Percentiles rank a stretch among this genome's conserved stretches.
Conservation (phyloP, 2,113 vertebrate genomes). For the Calyptommatus sinebrachiatus region DNA sequence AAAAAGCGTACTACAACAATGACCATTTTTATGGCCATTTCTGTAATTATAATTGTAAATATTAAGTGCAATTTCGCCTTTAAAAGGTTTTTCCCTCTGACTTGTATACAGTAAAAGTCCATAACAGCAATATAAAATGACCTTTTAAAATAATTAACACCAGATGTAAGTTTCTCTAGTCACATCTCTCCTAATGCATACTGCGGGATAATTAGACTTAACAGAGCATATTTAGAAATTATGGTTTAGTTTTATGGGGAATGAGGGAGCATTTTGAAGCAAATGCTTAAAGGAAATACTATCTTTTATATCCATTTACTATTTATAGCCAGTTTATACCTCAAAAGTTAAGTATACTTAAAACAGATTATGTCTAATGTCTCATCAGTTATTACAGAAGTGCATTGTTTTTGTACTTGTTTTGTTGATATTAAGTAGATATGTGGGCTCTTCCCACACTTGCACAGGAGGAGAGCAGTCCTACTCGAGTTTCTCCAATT, state of each 20-base stretch:
- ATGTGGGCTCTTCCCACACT: too few relatives aligned
- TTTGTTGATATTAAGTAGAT: conserved; percentile 19
- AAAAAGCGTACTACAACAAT: background rate
- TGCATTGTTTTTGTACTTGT: conserved; percentile 23
- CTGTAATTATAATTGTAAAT: conserved; percentile 21
- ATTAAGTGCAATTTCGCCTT: conserved; percentile 27
- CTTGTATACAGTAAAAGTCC: conserved; percentile 11
- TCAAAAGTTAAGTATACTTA: background rate
- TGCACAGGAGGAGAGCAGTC: too few relatives aligned
- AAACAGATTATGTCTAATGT: background rate
- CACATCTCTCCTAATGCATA: conserved; percentile 35
- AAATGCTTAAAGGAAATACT: conserved; percentile 15
- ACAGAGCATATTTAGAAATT: background rate
- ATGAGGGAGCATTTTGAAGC: conserved; percentile 32
- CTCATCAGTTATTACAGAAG: conserved; percentile 13
- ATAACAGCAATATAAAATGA: conserved; percentile 30
- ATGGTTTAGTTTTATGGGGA: conserved; percentile 10
- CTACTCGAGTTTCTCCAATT: too few relatives aligned
- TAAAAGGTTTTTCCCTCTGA: conserved; percentile 17
- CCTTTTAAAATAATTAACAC: conserved; percentile 36
- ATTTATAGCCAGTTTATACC: background rate
- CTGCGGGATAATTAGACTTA: conserved; percentile 36
- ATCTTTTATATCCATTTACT: conserved; percentile 22
- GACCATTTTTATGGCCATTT: background rate
- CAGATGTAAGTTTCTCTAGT: conserved; percentile 43